Base-by-base conservation (phyloP, 1,140 invertebrate species). In the Trichonephila clavipes region DNA sequence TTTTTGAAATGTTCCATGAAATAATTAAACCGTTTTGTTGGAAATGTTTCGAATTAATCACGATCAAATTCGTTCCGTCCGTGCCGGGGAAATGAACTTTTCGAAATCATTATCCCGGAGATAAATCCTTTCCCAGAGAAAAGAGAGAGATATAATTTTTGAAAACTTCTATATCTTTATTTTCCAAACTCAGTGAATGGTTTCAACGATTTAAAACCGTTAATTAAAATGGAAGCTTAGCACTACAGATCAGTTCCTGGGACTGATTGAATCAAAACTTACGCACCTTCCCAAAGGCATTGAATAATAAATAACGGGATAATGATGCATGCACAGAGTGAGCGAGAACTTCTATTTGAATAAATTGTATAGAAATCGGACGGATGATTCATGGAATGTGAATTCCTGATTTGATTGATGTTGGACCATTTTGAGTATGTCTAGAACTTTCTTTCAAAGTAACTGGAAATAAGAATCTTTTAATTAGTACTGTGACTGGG, bases 171-270 rank as follows among this genome's bases (percentile, higher is more conserved):
- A 61, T 85, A 61, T 14, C 51, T 51, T 51, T 51, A 51, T 51
- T 51, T 51, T 51, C 51, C 51, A 12, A 51, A 51, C 51, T 51
- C 51, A 51, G 51, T 51, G 51, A 51, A 51, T 51, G 51, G 51
- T 12, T 51, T 85, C 83, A 85, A 28, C 83, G 51, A 21, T 85
- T 85, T 85, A 85, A 77, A 51, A 59, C 58, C 83, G 40, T 85
- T 85, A 85, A 85, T 85, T 85, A 85, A 85, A 85, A 85, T 85
- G 51, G 21, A 85, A 85, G 83, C 83, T 34, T 85, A 77, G 34
- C 16, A 34, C 34, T 77, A 77, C 72, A 77, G 72, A 77, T 77
- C 72, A 28, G 72, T 77, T 77, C 34, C 34, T 77, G 72, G 4
- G 28, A 34, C 24, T 28, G 28, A 77, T 77, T 77, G 72, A 34